A percentile compares a stretch with the other conserved stretches of the same genome.
Conservation (phyloP, 2,888 invertebrate genomes). For the Helleia helle region DNA sequence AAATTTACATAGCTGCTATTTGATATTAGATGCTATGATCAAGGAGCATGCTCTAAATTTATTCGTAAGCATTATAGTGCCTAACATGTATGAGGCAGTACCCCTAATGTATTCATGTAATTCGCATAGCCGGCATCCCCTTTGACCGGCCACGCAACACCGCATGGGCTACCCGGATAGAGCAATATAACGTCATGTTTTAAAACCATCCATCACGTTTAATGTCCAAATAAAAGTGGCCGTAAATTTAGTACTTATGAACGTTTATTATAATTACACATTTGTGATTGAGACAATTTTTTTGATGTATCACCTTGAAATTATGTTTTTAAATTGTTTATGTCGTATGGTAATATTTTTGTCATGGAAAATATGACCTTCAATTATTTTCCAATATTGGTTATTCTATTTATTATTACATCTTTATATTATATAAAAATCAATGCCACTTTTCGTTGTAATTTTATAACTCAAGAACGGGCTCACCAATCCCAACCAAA, state of each 20-base stretch:
- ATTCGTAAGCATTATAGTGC: conserved; percentile 69
- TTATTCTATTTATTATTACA: too few relatives aligned
- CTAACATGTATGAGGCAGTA: conserved; percentile 59
- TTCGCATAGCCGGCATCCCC: conserved; percentile 72
- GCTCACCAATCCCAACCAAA: too few relatives aligned
- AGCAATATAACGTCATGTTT: conserved; percentile 71
- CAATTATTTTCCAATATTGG: too few relatives aligned
- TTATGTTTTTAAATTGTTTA: too few relatives aligned
- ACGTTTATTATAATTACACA: conserved; percentile 11
- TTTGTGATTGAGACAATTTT: not conserved
- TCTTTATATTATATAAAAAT: too few relatives aligned
- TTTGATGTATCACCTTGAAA: conserved; percentile 11
- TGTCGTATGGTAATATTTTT: too few relatives aligned
- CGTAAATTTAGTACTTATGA: conserved; percentile 3
- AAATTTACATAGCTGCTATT: conserved; percentile 56
- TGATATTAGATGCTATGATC: conserved; percentile 43
- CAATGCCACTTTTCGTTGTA: too few relatives aligned
- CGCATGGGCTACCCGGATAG: conserved; percentile 62
- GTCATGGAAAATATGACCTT: too few relatives aligned
- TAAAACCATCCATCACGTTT: conserved; percentile 72
- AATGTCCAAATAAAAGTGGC: conserved; percentile 63
- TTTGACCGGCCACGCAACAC: conserved; percentile 73
- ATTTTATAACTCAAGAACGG: too few relatives aligned
- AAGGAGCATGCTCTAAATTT: conserved; percentile 66
- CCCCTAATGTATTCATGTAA: conserved; percentile 74